Base-by-base conservation (phyloP, 1,140 invertebrate species). In the Rhopalosiphum maidis region DNA sequence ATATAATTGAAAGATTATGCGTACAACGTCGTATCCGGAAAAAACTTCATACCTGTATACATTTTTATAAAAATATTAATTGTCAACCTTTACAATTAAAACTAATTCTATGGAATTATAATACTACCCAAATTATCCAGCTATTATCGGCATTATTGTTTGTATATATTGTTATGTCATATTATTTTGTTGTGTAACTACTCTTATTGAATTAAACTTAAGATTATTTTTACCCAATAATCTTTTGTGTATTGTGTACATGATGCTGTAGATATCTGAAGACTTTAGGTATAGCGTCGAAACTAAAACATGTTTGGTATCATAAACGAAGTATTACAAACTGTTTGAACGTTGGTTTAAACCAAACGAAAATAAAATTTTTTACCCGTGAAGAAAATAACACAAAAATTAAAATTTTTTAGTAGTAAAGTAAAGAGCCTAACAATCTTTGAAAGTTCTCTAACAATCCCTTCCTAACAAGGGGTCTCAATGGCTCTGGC, bases 1-100 rank as follows among this genome's bases (percentile, higher is more conserved):
- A 51, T 88, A 8, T 88, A 88, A 88, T 37, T 83, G 35, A 83
- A 83, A 83, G 35, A 83, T 83, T 83, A 37, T 83, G 77, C 35
- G 22, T 37, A 83, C 30, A n/a, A n/a, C n/a, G n/a, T 77, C 30
- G 60, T 77, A n/a, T 77, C 60, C 60, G 60, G 30, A 77, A n/a
- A 77, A n/a, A 77, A 77, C 30, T 25, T 11, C 25, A 30, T 30
- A 30, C 15, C 30, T 18, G n/a, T n/a, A n/a, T n/a, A 18, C 30
- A 30, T 60, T 60, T 60, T 60, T 11, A 30, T 30, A 9, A 77
- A 77, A 77, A 77, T 77, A 77, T 77, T 77, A n/a, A 77, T 77
- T n/a, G n/a, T 77, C 60, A 77, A n/a, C 30, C 60, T 77, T 77
- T 77, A 6, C 30, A n/a, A 35, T n/a, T n/a, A 77, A 77, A 77